Evolutionary conservation across 2,888 invertebrate genomes (phyloP), one percentile per base, ranked within the genome.

Genomic region (Caenorhabditis zanzibari): DNA sequence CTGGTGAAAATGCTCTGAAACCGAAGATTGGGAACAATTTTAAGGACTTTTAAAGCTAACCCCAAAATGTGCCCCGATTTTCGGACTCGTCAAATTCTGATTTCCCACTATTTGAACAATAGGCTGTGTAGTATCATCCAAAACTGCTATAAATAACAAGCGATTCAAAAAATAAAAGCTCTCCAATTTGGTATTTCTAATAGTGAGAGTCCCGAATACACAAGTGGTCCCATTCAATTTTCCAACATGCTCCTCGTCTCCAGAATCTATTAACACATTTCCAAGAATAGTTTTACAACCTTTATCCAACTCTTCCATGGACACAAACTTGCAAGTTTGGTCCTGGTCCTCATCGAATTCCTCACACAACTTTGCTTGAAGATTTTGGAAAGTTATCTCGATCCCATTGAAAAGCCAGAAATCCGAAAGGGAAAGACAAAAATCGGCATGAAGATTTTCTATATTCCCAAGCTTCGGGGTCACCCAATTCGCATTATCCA

Each of bases 71-170:
- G 5, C 6, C 14, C 24, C 26, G 3, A 68, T 22, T 7, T 22
- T 22, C 2, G 54, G 19, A 14, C 56, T 22, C 7, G 24, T 49
- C 24, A 69, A 24, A 38, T 41, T 24, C 22, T 69, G 35, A n/a
- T 69, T 69, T 1, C 28, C 38, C 2, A 69, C n/a, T 5, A 69
- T 24, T 58, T 69, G 41, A 1, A 69, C 41, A 14, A 56, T 16
- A 7, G 56, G 44, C 1, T 38, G 38, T 10, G 38, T n/a, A 19
- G n/a, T 54, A 14, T 26, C 54, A 10, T 54, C 26, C 14, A 54
- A 26, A 14, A 4, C 19, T 1, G 22, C 54, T 1, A 54, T 54
- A 14, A 26, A 26, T 10, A 12, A 0, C n/a, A 47, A 19, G 10
- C n/a, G 19, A 10, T 5, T 7, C n/a, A 66, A 19, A 19, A 49